Evolutionary conservation across 30 jellyfish, hydroid and myxozoan genomes (phyloP).

Genomic region (Hydractinia symbiolongicarpus): DNA sequence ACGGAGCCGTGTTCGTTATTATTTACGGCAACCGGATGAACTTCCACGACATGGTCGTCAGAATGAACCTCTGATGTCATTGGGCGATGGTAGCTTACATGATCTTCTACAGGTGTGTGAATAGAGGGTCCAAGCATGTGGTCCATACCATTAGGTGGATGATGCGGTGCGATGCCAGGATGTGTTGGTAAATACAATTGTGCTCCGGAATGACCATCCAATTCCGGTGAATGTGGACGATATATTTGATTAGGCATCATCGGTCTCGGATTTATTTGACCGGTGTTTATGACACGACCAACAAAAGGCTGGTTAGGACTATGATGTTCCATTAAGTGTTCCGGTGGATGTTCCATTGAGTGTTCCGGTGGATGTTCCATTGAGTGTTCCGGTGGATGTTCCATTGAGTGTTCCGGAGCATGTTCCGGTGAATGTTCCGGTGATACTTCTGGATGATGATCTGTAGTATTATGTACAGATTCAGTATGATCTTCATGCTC

Average conservation of each 20-base stretch:
- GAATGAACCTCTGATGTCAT: neutral
- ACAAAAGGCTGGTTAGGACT: neutral
- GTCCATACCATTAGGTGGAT: neutral
- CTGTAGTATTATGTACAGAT: neutral
- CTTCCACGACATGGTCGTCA: neutral
- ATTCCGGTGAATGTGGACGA: neutral
- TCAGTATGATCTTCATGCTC: neutral
- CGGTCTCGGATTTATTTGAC: neutral
- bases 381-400: too few species aligned
- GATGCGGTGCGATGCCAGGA: neutral
- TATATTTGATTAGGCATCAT: neutral
- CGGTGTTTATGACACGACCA: neutral
- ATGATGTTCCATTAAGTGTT: neutral
- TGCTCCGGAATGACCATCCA: neutral
- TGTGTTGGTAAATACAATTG: neutral
- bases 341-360: too few species aligned
- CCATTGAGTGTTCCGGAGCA: too few species aligned
- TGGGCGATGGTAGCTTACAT: neutral
- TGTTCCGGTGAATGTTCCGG: neutral
- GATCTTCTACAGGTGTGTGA: neutral
- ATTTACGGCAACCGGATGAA: neutral
- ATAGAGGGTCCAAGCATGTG: neutral
- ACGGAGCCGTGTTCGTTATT: neutral
- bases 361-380: too few species aligned
- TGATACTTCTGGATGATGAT: neutral